A percentile compares a stretch with the other conserved stretches of the same genome.
These are phyloP conservation scores for Hetaerina titia DNA, from an alignment of 2,888 invertebrate genomes.

Conservation along the genomic window DNA sequence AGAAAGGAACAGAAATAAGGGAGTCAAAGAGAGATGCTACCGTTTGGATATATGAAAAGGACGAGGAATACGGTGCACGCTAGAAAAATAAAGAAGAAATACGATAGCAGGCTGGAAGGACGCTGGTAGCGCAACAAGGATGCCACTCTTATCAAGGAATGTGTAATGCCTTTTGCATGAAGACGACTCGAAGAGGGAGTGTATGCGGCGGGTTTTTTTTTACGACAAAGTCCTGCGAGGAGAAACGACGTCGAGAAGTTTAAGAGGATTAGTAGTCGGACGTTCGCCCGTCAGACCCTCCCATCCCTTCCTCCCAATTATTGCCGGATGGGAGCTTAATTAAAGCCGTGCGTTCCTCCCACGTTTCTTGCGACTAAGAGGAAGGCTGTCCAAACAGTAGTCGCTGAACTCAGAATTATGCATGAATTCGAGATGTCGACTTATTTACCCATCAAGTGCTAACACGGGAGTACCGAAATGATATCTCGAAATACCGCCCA, in stretches of 20 bases:
- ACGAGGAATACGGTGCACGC: background rate
- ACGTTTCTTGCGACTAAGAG: background rate
- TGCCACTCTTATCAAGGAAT: background rate
- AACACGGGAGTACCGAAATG: background rate
- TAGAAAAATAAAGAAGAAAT: background rate
- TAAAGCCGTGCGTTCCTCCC: background rate
- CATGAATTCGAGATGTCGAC: background rate
- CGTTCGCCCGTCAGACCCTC: background rate
- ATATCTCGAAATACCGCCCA: background rate
- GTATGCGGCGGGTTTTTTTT: background rate
- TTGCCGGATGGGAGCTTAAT: background rate
- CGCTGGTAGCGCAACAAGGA: background rate
- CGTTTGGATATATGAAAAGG: no score
- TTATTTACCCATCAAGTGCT: background rate
- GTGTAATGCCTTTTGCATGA: background rate
- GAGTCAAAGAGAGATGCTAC: no score
- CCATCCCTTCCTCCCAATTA: background rate
- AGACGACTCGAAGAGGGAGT: no score
- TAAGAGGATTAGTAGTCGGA: background rate
- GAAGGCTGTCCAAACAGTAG: background rate
- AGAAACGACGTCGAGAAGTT: background rate
- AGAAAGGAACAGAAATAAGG: no score
- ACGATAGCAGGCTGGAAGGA: background rate
- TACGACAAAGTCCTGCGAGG: background rate
- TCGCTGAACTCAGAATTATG: slow-evolving; percentile 1